A percentile compares a stretch with the other conserved stretches of the same genome.
Evolutionary conservation across 2,797 vertebrate genomes (phyloP).

Genomic region (Acanthiza pusilla): DNA sequence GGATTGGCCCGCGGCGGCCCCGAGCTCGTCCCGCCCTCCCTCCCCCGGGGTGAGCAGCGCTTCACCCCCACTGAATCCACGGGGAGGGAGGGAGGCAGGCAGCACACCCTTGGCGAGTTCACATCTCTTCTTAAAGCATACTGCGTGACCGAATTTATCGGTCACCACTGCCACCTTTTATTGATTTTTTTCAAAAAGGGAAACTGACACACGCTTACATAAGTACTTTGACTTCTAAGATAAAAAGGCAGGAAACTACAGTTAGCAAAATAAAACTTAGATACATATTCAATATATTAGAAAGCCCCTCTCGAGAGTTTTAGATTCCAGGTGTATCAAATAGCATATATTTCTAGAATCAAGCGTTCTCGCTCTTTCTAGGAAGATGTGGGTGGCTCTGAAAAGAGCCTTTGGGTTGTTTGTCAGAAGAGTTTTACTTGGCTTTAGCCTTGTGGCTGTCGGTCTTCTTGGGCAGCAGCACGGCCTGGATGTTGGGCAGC

Average conservation of each 20-base stretch:
- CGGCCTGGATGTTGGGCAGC: slow-evolving; percentile 92
- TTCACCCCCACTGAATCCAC: fast-evolving
- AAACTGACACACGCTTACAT: fast-evolving
- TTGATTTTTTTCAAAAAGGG: fast-evolving
- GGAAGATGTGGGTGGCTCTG: slow-evolving; percentile 58
- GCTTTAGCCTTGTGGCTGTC: slow-evolving; percentile 71
- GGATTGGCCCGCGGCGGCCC: fast-evolving
- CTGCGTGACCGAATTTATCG: fast-evolving
- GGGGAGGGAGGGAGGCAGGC: fast-evolving
- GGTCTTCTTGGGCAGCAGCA: slow-evolving; percentile 90
- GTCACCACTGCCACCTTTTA: fast-evolving
- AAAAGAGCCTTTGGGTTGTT: slow-evolving; percentile 70
- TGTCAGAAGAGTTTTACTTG: background rate
- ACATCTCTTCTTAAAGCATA: fast-evolving
- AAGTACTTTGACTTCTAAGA: fast-evolving
- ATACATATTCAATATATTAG: fast-evolving
- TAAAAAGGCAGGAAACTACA: fast-evolving
- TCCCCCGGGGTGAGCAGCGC: fast-evolving
- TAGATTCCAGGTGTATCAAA: fast-evolving
- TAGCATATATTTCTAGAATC: fast-evolving
- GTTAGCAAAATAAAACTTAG: fast-evolving
- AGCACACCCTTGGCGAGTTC: fast-evolving
- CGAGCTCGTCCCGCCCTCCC: fast-evolving
- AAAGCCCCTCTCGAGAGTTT: fast-evolving
- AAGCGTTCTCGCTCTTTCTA: background rate